These are phyloP conservation scores for Tinea pellionella DNA, from an alignment of 2,888 invertebrate species.

Conservation along the genomic window DNA sequence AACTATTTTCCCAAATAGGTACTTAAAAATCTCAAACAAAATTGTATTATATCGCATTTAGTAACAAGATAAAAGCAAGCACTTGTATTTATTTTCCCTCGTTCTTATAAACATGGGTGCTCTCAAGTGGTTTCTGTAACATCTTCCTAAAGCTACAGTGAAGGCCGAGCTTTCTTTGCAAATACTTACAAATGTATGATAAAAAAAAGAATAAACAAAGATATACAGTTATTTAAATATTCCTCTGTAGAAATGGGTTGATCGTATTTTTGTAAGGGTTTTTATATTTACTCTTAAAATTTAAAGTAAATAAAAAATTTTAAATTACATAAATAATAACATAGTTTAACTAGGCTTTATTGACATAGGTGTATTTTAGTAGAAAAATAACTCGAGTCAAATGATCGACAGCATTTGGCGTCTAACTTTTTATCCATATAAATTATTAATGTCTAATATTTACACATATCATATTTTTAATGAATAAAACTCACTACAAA, in stretches of 20 bases:
- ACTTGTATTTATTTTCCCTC: not conserved
- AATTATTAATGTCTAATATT: too few relatives aligned
- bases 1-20: not conserved
- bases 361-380: too few relatives aligned
- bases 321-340: too few relatives aligned
- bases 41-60: not conserved
- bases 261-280: not conserved
- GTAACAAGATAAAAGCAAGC: not conserved
- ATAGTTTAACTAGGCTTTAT: too few relatives aligned
- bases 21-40: not conserved
- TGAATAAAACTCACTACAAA: not conserved
- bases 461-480: too few relatives aligned
- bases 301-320: too few relatives aligned
- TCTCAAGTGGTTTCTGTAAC: not conserved
- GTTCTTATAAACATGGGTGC: not conserved
- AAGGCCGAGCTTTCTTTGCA: not conserved
- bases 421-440: too few relatives aligned
- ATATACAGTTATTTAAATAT: not conserved
- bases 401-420: too few relatives aligned
- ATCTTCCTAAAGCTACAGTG: not conserved
- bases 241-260: not conserved
- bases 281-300: too few relatives aligned
- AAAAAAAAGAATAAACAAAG: not conserved
- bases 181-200: not conserved
- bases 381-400: too few relatives aligned